These are phyloP conservation scores for Trematomus bernacchii DNA, from an alignment of 2,797 vertebrate species.

Conservation along the genomic window DNA sequence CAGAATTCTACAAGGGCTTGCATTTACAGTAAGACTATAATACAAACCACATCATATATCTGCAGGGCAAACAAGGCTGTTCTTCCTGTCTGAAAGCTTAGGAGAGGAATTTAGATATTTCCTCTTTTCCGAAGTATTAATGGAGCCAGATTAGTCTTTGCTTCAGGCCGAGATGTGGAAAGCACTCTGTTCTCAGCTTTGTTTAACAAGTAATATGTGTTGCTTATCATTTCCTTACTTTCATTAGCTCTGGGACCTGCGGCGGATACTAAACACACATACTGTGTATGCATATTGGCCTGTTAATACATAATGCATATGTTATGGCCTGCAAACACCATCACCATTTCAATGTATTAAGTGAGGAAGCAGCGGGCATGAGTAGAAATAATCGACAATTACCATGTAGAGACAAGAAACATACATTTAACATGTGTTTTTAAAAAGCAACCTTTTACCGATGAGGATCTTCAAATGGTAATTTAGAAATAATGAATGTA, in stretches of 20 bases:
- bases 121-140: conserved; percentile 70
- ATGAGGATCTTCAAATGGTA: not conserved
- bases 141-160: conserved; percentile 68
- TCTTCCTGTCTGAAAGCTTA: conserved; percentile 56
- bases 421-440: not conserved
- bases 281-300: not conserved
- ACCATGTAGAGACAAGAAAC: not conserved
- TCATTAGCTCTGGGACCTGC: conserved; percentile 68
- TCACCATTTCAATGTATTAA: not conserved
- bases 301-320: conserved; percentile 41
- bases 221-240: conserved; percentile 75
- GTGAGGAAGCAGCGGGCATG: not conserved
- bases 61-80: conserved; percentile 48
- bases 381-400: not conserved
- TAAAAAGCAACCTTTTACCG: not conserved
- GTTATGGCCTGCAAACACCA: conserved; percentile 12
- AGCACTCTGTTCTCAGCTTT: conserved; percentile 71
- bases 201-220: conserved; percentile 77
- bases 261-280: conserved; percentile 34
- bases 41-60: conserved; percentile 58
- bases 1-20: conserved; percentile 28
- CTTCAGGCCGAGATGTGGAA: conserved; percentile 69
- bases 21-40: conserved; percentile 51
- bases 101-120: conserved; percentile 58
- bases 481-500: not conserved